These are phyloP conservation scores for Rhynchonema sp. DNA, from an alignment of 2,888 invertebrate genomes.

Conservation along the genomic window DNA sequence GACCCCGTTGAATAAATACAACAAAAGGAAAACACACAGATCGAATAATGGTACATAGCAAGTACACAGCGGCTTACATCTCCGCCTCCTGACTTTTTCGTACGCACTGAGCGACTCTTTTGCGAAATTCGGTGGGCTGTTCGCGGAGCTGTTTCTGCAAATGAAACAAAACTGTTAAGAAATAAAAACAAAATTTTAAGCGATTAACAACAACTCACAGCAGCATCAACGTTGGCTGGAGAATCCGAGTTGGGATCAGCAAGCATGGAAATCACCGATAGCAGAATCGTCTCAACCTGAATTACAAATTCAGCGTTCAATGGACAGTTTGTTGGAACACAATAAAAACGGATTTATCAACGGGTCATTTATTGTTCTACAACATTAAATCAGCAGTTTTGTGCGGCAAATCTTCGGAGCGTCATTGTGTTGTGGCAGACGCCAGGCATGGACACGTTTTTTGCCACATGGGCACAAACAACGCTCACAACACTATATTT, in stretches of 20 bases:
- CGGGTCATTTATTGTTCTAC: too few species aligned
- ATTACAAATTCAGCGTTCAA: too few species aligned
- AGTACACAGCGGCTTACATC: background rate
- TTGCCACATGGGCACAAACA: too few species aligned
- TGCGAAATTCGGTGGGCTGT: slow-evolving; percentile 85
- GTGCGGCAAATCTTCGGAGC: too few species aligned
- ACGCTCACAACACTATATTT: too few species aligned
- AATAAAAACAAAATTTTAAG: slow-evolving; percentile 12
- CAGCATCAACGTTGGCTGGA: slow-evolving; percentile 97
- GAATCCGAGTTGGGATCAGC: slow-evolving; percentile 98
- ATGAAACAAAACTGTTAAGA: slow-evolving; percentile 16
- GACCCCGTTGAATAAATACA: background rate
- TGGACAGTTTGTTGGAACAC: too few species aligned
- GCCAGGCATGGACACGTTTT: too few species aligned
- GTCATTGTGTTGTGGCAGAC: too few species aligned
- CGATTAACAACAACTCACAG: slow-evolving; percentile 45
- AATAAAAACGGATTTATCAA: too few species aligned
- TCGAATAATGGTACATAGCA: too few species aligned
- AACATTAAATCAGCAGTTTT: too few species aligned
- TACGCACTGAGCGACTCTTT: slow-evolving; percentile 90
- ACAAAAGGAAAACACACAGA: background rate
- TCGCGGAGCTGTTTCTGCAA: slow-evolving; percentile 93
- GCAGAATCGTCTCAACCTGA: slow-evolving; percentile 59
- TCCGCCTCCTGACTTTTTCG: slow-evolving; percentile 78
- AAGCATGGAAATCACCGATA: slow-evolving; percentile 92